Conservation (phyloP, 2,888 invertebrate genomes). For the Nephrotoma guestfalica region DNA sequence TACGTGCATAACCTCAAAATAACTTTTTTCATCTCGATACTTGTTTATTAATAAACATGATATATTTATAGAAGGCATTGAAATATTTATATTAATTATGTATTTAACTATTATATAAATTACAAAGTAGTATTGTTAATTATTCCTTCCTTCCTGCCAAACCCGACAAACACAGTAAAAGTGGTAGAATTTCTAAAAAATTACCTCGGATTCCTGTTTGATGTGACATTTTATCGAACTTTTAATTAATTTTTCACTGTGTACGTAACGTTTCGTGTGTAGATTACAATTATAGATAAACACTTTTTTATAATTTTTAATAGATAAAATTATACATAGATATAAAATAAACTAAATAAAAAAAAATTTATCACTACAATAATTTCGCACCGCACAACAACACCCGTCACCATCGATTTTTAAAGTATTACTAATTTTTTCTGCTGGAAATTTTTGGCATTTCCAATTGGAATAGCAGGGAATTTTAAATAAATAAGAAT, state of each 20-base stretch:
- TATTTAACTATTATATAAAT: neutral
- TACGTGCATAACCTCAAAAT: neutral
- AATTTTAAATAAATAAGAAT: neutral
- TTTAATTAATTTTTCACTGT: constrained; percentile 22
- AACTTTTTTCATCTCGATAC: neutral
- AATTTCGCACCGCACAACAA: neutral
- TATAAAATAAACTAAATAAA: neutral
- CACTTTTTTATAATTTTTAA: neutral
- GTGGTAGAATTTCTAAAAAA: neutral
- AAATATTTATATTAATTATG: neutral
- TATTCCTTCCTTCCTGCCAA: neutral
- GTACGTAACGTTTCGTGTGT: neutral
- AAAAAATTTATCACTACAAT: neutral
- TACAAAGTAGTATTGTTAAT: neutral
- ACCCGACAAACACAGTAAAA: neutral
- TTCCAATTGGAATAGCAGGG: neutral
- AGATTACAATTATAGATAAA: neutral
- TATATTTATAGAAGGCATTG: neutral
- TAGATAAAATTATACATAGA: neutral
- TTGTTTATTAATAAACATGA: neutral
- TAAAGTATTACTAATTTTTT: neutral
- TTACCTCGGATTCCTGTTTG: constrained; percentile 82
- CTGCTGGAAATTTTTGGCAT: neutral
- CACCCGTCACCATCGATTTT: neutral
- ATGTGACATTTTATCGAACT: constrained; percentile 48